These are phyloP conservation scores for Tricholaema leucomelas DNA, from an alignment of 2,113 vertebrate species.

Conservation along the genomic window DNA sequence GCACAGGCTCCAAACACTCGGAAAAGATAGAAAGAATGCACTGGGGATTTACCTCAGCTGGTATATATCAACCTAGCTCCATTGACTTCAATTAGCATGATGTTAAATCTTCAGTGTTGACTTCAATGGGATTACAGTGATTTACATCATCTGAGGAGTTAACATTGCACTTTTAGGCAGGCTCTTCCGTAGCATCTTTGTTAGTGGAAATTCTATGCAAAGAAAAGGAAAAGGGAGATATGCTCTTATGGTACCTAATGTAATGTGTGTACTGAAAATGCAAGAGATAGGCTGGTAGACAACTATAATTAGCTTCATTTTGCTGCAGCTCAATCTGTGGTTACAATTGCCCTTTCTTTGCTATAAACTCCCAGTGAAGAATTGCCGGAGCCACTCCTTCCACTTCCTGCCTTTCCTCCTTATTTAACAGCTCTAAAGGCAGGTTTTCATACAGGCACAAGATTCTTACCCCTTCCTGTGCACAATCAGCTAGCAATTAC, in stretches of 20 bases:
- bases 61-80: constrained; percentile 55
- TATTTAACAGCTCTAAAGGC: constrained; percentile 19
- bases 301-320: constrained; percentile 37
- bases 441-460: constrained; percentile 16
- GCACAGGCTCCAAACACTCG: neutral
- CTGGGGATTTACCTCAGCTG: constrained; percentile 63
- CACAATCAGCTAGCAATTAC: neutral
- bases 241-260: neutral
- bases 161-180: constrained; percentile 31
- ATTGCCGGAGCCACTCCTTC: constrained; percentile 46
- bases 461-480: constrained; percentile 18
- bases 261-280: neutral
- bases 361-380: constrained; percentile 46
- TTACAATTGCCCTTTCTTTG: constrained; percentile 24
- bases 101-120: constrained; percentile 54
- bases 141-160: constrained; percentile 42
- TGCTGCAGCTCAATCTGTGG: neutral
- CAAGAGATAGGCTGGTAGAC: neutral
- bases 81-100: constrained; percentile 62
- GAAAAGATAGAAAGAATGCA: neutral
- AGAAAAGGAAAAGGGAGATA: neutral
- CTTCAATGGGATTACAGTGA: constrained; percentile 66
- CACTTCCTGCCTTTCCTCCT: constrained; percentile 36
- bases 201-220: neutral
- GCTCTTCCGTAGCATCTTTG: constrained; percentile 18